These are phyloP conservation scores for Mastacembelus armatus DNA, from an alignment of 2,797 vertebrate genomes.

Conservation along the genomic window DNA sequence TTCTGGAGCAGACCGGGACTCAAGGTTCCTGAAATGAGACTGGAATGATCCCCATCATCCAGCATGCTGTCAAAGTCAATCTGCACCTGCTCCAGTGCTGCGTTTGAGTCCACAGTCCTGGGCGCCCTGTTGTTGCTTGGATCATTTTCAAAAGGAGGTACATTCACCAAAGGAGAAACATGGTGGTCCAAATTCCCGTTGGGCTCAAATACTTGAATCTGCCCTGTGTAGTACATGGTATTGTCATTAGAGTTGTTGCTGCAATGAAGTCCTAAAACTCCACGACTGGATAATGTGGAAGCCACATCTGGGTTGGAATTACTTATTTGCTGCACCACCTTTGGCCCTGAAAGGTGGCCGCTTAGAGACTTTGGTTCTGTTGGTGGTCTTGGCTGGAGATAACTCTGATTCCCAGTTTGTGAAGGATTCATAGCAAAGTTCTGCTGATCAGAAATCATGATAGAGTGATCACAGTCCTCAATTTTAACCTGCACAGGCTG, in stretches of 20 bases:
- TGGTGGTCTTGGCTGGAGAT: constrained; percentile 86
- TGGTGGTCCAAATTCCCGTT: constrained; percentile 74
- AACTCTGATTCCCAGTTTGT: constrained; percentile 65
- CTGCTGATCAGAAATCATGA: constrained; percentile 77
- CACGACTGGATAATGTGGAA: constrained; percentile 72
- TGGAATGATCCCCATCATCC: constrained; percentile 91
- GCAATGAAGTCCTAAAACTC: background rate
- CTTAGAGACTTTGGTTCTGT: constrained; percentile 74
- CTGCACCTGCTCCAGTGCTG: constrained; percentile 82
- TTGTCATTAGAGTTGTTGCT: constrained; percentile 48
- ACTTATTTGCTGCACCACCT: constrained; percentile 77
- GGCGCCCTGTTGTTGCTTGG: constrained; percentile 81
- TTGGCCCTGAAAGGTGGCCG: constrained; percentile 74
- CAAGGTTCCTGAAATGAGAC: constrained; percentile 89
- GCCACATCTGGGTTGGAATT: constrained; percentile 73
- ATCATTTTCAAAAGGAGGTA: constrained; percentile 44
- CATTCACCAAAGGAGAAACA: background rate
- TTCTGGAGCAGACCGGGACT: constrained; percentile 91
- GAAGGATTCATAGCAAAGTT: constrained; percentile 73
- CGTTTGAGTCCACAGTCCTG: constrained; percentile 84
- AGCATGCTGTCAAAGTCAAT: constrained; percentile 93
- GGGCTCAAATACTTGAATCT: constrained; percentile 90
- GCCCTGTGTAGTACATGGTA: constrained; percentile 88
- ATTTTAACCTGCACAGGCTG: constrained; percentile 56
- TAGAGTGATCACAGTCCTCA: constrained; percentile 60